Evolutionary conservation across 2,888 invertebrate species (phyloP).

Genomic region (Mesorhabditis sp.): DNA sequence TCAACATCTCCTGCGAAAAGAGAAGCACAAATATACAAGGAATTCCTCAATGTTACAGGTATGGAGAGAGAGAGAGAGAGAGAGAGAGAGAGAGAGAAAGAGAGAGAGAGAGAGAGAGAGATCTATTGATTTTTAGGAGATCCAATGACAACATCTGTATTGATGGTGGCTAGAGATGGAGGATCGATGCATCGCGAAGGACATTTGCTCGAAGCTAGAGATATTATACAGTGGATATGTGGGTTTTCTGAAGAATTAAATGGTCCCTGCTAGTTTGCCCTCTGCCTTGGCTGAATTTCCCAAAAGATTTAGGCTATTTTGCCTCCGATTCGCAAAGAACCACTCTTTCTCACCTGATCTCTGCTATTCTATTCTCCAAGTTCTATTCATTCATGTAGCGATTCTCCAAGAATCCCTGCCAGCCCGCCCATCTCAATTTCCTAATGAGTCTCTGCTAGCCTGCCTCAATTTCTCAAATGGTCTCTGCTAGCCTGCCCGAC

Average conservation of each 20-base stretch:
- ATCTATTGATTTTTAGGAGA: conserved; percentile 32
- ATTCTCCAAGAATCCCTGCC: too few relatives aligned
- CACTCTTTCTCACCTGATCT: too few relatives aligned
- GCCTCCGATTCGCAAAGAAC: too few relatives aligned
- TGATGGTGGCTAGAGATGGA: conserved; percentile 48
- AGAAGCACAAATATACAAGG: conserved; percentile 43
- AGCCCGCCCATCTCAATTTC: too few relatives aligned
- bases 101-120: too few relatives aligned
- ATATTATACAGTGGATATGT: conserved; percentile 25
- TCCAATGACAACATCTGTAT: conserved; percentile 50
- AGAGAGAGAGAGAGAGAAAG: too few relatives aligned
- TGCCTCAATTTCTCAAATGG: too few relatives aligned
- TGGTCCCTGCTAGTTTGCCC: neutral
- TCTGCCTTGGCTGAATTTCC: neutral
- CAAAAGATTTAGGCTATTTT: neutral
- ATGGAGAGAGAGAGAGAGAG: neutral
- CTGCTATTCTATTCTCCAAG: too few relatives aligned
- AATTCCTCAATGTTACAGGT: conserved; percentile 47
- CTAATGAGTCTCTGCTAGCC: too few relatives aligned
- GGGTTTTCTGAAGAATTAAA: neutral
- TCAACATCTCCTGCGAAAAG: conserved; percentile 38
- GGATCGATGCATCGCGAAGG: conserved; percentile 50
- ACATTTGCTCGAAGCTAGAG: conserved; percentile 38
- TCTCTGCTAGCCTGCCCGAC: too few relatives aligned
- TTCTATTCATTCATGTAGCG: too few relatives aligned